A percentile compares a stretch with the other conserved stretches of the same genome.
These are phyloP conservation scores for Agapornis canus DNA, from an alignment of 2,797 vertebrate genomes.

Conservation along the genomic window DNA sequence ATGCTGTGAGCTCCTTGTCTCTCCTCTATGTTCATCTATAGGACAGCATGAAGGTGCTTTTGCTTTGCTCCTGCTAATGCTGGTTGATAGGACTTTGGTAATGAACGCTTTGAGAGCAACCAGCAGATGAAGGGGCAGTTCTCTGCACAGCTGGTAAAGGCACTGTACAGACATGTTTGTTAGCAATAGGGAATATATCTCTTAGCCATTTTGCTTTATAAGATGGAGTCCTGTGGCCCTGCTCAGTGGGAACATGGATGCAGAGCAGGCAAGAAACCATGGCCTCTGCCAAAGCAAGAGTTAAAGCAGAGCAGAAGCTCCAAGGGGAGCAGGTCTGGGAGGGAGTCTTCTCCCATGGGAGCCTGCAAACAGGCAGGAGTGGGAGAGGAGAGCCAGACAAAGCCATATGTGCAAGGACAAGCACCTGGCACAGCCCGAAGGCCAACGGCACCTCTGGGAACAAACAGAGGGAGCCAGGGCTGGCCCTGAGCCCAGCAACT, in stretches of 20 bases:
- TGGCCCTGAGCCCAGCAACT: background rate
- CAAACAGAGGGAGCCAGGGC: rapidly evolving
- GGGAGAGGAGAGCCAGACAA: constrained; percentile 19
- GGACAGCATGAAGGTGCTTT: background rate
- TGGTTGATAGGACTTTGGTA: background rate
- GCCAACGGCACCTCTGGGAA: background rate
- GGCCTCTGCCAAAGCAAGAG: background rate
- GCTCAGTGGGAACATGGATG: rapidly evolving
- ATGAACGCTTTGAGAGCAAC: rapidly evolving
- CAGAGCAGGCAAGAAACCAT: rapidly evolving
- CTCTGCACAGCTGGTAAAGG: background rate
- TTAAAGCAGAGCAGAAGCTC: background rate
- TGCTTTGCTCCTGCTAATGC: background rate
- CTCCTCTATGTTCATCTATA: background rate
- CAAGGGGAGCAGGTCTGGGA: background rate
- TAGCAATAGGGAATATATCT: background rate
- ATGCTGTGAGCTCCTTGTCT: background rate
- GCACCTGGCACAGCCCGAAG: background rate
- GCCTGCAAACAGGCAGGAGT: background rate
- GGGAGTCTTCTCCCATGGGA: background rate
- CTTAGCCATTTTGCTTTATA: background rate
- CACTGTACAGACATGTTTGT: background rate
- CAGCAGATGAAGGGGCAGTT: background rate
- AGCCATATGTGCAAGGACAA: background rate
- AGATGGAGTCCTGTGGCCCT: too few species aligned